Evolutionary conservation across 2,113 vertebrate genomes (phyloP).

Genomic region (Oenanthe oenanthe): DNA sequence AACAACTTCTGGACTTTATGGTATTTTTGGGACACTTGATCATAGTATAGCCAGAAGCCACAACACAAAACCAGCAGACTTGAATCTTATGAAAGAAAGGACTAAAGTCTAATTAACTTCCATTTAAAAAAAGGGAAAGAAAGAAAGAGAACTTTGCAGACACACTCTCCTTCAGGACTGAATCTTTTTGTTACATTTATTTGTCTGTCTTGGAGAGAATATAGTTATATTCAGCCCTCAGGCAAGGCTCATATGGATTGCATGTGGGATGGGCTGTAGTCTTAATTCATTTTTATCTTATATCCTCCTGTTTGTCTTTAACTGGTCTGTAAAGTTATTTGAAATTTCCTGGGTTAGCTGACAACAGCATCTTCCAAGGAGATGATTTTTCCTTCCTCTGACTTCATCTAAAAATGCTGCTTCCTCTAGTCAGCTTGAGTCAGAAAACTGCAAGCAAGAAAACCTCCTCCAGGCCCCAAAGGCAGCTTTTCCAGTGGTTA

Average conservation of each 20-base stretch:
- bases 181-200: not conserved
- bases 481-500: not conserved
- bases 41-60: slow-evolving; percentile 1
- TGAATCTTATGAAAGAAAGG: not conserved
- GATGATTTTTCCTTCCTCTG: not conserved
- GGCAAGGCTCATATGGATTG: not conserved
- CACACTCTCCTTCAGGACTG: not conserved
- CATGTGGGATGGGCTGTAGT: not conserved
- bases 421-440: not conserved
- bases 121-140: not conserved
- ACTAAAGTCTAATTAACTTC: not conserved
- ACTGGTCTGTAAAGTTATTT: not conserved
- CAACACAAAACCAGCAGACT: not conserved
- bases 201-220: not conserved
- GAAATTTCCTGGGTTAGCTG: not conserved
- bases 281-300: not conserved
- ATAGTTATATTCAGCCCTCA: not conserved
- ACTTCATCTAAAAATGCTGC: not conserved
- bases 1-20: not conserved
- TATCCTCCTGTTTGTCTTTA: not conserved
- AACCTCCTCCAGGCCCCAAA: not conserved
- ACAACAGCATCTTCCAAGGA: not conserved
- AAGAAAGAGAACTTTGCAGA: not conserved
- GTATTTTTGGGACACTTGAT: slow-evolving; percentile 1
- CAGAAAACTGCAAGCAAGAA: not conserved